Percentiles rank a stretch among this genome's conserved stretches.
Evolutionary conservation across 2,888 invertebrate species (phyloP).

Genomic region (Cenopis cana): DNA sequence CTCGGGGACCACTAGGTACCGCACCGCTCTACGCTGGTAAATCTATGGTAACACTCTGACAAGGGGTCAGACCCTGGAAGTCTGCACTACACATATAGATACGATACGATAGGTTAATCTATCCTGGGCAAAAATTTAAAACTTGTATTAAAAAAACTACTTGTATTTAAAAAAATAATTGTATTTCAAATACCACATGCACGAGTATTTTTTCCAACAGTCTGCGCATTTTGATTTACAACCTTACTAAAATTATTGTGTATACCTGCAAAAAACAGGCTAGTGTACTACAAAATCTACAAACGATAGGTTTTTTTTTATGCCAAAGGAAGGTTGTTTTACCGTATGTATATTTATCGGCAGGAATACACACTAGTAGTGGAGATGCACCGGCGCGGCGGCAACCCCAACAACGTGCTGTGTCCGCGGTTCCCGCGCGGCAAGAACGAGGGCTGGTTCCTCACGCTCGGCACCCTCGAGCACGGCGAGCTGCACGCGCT

Average conservation of each 20-base stretch:
- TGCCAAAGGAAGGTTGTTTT: not conserved
- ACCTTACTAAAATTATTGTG: not conserved
- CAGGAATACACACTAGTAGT: constrained; percentile 89
- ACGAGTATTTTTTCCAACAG: too few relatives aligned
- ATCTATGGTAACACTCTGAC: constrained; percentile 57
- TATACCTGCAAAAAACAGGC: not conserved
- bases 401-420: constrained; percentile 86
- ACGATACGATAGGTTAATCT: too few relatives aligned
- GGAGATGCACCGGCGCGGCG: constrained; percentile 81
- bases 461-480: constrained; percentile 91
- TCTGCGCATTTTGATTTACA: too few relatives aligned
- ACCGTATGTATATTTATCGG: constrained; percentile 23
- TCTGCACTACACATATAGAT: not conserved
- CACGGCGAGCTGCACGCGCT: constrained; percentile 91
- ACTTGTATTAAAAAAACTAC: too few relatives aligned
- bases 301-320: not conserved
- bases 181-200: too few relatives aligned
- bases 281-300: not conserved
- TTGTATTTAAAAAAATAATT: too few relatives aligned
- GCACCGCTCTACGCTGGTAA: constrained; percentile 87
- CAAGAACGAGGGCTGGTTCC: constrained; percentile 98
- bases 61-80: not conserved
- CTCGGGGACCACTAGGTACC: constrained; percentile 81
- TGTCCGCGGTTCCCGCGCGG: constrained; percentile 95
- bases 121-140: too few relatives aligned